Percentiles rank a stretch among this genome's conserved stretches.
Evolutionary conservation across 2,797 vertebrate genomes (phyloP).

Genomic region (Scolopax bukidnonensis): DNA sequence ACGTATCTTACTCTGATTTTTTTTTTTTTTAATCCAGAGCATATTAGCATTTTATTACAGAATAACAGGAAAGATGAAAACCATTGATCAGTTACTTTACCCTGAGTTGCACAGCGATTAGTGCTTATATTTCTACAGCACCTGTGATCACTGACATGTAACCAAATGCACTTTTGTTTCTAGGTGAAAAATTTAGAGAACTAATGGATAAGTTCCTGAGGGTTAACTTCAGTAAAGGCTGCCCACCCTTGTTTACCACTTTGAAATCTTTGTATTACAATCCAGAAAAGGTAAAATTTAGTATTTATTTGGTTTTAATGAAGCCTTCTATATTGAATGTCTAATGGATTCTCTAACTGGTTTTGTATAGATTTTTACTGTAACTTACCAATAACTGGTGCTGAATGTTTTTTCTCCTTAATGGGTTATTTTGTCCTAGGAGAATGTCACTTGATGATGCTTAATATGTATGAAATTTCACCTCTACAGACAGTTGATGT

Average conservation of each 20-base stretch:
- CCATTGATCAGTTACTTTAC: not conserved
- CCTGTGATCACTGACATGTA: conserved; percentile 57
- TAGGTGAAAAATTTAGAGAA: conserved; percentile 84
- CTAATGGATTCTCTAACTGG: not conserved
- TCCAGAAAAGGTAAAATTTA: conserved; percentile 82
- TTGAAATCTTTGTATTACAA: conserved; percentile 84
- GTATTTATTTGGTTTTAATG: conserved; percentile 67
- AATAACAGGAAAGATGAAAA: not conserved
- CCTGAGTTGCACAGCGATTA: conserved; percentile 26
- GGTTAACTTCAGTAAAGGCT: conserved; percentile 84
- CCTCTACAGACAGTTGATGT: not conserved
- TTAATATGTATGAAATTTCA: not conserved
- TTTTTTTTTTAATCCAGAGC: not conserved
- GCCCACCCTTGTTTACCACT: conserved; percentile 82
- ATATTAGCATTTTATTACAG: not conserved
- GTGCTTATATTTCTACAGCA: conserved; percentile 19
- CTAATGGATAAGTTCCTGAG: conserved; percentile 82
- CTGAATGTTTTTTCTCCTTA: not conserved
- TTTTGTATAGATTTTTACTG: not conserved
- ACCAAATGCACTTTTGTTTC: conserved; percentile 76
- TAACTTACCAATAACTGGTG: not conserved
- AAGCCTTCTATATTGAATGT: conserved; percentile 47
- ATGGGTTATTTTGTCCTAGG: not conserved
- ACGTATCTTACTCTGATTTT: not conserved
- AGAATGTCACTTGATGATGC: not conserved